A percentile compares a stretch with the other conserved stretches of the same genome.
Conservation (phyloP, 1,140 invertebrate species). For the Solenopsis invicta region DNA sequence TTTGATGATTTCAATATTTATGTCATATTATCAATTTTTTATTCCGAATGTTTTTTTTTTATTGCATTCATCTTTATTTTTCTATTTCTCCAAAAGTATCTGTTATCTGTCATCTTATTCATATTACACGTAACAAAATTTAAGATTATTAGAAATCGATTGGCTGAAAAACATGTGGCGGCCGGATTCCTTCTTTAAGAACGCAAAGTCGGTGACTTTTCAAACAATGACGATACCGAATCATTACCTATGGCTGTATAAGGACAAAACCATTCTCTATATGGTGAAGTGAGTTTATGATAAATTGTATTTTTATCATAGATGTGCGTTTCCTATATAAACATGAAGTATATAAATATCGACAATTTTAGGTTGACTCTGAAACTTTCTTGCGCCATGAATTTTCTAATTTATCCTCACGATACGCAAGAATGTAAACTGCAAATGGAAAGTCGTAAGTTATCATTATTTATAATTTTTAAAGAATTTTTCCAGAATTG, state of each 20-base stretch:
- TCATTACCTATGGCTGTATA: slow-evolving; percentile 96
- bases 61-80: neutral
- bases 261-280: slow-evolving; percentile 95
- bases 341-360: neutral
- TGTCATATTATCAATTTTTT: too few species aligned
- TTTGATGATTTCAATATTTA: neutral
- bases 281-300: slow-evolving; percentile 92
- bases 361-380: slow-evolving; percentile 90
- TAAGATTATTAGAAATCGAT: slow-evolving; percentile 93
- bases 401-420: slow-evolving; percentile 96
- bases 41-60: slow-evolving; percentile 1
- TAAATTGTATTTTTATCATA: neutral
- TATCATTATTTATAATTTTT: slow-evolving; percentile 29
- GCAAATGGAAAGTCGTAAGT: slow-evolving; percentile 97
- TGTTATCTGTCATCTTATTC: neutral
- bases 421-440: slow-evolving; percentile 96
- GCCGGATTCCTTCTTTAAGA: slow-evolving; percentile 96
- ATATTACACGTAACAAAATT: slow-evolving; percentile 24
- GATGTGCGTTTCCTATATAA: neutral
- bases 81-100: neutral
- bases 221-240: slow-evolving; percentile 98
- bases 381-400: slow-evolving; percentile 95
- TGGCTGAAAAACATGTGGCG: slow-evolving; percentile 97
- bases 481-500: neutral
- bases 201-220: slow-evolving; percentile 96